These are phyloP conservation scores for Centropristis striata DNA, from an alignment of 2,113 vertebrate species.

Conservation along the genomic window DNA sequence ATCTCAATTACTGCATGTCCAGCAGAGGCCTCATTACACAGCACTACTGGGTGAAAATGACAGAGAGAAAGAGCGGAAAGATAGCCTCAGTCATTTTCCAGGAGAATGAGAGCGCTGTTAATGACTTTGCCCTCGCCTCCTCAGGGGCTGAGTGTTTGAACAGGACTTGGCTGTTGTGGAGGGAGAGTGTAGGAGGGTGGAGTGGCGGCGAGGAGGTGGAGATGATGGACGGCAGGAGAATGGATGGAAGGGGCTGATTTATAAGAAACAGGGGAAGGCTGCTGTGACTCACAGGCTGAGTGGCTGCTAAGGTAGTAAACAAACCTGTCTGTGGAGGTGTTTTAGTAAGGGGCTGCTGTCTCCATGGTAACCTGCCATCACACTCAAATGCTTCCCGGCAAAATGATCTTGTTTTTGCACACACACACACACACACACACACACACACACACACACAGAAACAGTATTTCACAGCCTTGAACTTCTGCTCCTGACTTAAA, in stretches of 20 bases:
- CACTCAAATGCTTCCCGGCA: conserved; percentile 42
- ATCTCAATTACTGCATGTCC: conserved; percentile 22
- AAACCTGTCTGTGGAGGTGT: conserved; percentile 62
- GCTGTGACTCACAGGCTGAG: conserved; percentile 65
- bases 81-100: conserved; percentile 33
- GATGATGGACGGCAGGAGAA: conserved; percentile 26
- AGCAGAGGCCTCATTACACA: conserved; percentile 18
- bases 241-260: conserved; percentile 18
- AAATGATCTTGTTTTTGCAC: conserved; percentile 11
- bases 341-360: conserved; percentile 54
- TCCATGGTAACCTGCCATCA: conserved; percentile 67
- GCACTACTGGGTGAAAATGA: conserved; percentile 18
- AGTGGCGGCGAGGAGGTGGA: not conserved
- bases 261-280: not conserved
- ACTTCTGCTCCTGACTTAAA: not conserved
- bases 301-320: conserved; percentile 59
- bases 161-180: conserved; percentile 15
- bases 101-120: conserved; percentile 23
- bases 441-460: not conserved
- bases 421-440: conserved; percentile 10
- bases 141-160: conserved; percentile 52
- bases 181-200: conserved; percentile 40
- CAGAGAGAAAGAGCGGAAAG: conserved; percentile 8
- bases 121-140: conserved; percentile 48
- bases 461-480: not conserved